These are phyloP conservation scores for Stenotaenia linearis DNA, from an alignment of 2,888 invertebrate genomes.

Conservation along the genomic window DNA sequence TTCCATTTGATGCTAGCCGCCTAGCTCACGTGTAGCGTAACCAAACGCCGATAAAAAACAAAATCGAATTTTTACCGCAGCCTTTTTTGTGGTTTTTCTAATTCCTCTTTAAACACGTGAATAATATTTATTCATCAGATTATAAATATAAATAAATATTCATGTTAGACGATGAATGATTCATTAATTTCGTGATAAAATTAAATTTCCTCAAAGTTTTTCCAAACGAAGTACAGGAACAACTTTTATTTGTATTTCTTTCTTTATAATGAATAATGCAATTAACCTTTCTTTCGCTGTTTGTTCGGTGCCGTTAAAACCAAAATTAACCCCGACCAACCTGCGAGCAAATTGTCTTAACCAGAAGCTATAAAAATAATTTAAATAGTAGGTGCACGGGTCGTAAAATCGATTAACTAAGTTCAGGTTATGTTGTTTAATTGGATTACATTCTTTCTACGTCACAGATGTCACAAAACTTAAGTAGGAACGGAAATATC, in stretches of 20 bases:
- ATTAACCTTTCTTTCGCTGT: not conserved
- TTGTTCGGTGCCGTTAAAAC: not conserved
- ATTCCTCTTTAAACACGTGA: not conserved
- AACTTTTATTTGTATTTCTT: not conserved
- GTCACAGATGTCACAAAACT: too few relatives aligned
- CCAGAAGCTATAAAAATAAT: too few relatives aligned
- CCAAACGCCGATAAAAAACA: not conserved
- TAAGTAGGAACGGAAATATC: too few relatives aligned
- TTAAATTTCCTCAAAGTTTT: too few relatives aligned
- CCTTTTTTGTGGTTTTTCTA: not conserved
- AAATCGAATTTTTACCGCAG: not conserved
- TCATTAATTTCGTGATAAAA: not conserved
- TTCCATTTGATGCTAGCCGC: not conserved
- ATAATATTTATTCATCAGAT: not conserved
- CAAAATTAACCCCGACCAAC: not conserved
- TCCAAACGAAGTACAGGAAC: not conserved
- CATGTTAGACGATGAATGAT: not conserved
- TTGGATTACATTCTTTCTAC: too few relatives aligned
- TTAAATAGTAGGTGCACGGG: too few relatives aligned
- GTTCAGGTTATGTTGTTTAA: too few relatives aligned
- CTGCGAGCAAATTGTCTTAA: not conserved
- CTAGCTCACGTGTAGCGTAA: not conserved
- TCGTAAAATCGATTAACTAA: too few relatives aligned
- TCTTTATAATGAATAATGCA: slow-evolving; percentile 5
- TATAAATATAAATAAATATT: not conserved